Evolutionary conservation across 1,140 invertebrate species (phyloP), one percentile per base, ranked within the genome.

Genomic region (Aphelenchoides besseyi): DNA sequence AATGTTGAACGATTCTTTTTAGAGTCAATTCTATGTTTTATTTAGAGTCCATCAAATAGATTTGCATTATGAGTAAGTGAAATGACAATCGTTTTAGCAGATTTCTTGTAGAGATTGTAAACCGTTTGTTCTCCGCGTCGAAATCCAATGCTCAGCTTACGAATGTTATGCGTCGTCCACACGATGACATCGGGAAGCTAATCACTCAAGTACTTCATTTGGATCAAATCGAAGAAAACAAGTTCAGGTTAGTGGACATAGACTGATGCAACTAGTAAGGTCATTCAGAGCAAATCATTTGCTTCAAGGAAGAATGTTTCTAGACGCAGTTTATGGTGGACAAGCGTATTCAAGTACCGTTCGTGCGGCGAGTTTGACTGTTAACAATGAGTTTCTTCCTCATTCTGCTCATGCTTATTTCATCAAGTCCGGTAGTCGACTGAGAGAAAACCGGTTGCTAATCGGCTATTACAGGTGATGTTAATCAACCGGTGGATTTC

Each of bases 391-490:
- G 12, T 70, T 69, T 18, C 1, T 69, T 1, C 67, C 67, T 33
- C 59, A 69, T 69, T 69, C 67, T 0, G 28, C 32, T 16, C 67
- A 69, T 37, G n/a, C 67, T 9, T 69, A 69, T 8, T 69, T 69
- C 16, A 68, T 69, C 2, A 69, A 69, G n/a, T 68, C 67, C 12
- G 67, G 67, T 69, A 69, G 18, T 26, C 64, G 16, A 29, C 66
- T 32, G n/a, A 26, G 16, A 18, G 5, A 66, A 18, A 0, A 59
- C 41, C 5, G 52, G 5, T 52, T 66, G 16, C 64, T n/a, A 5
- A 18, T 35, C 69, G 1, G 1, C 12, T n/a, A 33, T 71, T 69
- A 1, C 33, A 69, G 67, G 67, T 16, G 32, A 68, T 33, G 67
- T 69, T 16, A 68, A 69, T 37, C 1, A 68, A 16, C 67, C 67